Percentiles rank a stretch among this genome's conserved stretches.
phyloP scores from a whole-genome alignment of 2,113 vertebrate species.

The Syngnathus scovelli region DNA sequence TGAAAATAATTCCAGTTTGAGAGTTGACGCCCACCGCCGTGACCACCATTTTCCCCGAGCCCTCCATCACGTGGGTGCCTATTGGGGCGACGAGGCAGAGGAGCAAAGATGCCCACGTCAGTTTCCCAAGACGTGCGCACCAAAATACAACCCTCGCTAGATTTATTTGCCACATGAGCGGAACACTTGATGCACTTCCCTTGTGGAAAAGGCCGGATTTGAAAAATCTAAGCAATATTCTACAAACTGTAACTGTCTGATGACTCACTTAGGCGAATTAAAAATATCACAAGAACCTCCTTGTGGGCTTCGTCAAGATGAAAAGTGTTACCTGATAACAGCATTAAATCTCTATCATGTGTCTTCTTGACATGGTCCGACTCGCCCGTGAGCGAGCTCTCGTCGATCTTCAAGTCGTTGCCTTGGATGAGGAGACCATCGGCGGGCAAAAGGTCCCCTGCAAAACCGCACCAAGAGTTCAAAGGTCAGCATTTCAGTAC shows the following conservation, averaged over 20 bases:
- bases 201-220: neutral
- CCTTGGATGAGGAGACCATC: slow-evolving; percentile 96
- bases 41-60: slow-evolving; percentile 97
- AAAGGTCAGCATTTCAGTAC: neutral
- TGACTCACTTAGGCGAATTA: neutral
- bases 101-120: slow-evolving; percentile 13
- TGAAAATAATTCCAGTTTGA: slow-evolving; percentile 99
- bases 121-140: neutral
- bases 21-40: slow-evolving; percentile 96
- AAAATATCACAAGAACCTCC: neutral
- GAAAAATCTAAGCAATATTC: neutral
- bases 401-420: slow-evolving; percentile 96
- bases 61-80: slow-evolving; percentile 99
- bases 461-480: neutral
- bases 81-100: slow-evolving; percentile 37
- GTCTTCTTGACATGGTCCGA: slow-evolving; percentile 97
- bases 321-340: slow-evolving; percentile 84
- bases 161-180: neutral
- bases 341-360: slow-evolving; percentile 88
- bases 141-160: neutral
- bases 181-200: neutral
- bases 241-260: neutral
- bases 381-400: slow-evolving; percentile 97
- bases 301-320: neutral
- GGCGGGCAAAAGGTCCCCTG: slow-evolving; percentile 95